Evolutionary conservation across 2,113 vertebrate species (phyloP), one percentile per base, ranked within the genome.

Genomic region (Eublepharis macularius): DNA sequence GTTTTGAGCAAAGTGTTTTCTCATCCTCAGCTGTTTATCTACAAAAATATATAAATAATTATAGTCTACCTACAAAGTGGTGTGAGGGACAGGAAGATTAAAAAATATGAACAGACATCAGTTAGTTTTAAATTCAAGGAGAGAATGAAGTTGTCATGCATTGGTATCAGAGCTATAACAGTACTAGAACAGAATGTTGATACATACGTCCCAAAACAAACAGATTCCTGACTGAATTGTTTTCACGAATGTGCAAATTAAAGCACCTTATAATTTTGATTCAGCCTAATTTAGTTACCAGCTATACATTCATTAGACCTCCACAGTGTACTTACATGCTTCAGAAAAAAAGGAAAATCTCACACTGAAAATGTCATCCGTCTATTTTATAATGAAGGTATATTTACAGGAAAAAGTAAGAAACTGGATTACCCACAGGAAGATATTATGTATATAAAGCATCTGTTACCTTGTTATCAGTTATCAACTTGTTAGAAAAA

Each of bases 291-390:
- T 60, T 9, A 6, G 51, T 4, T 14, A 1, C 21, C 2, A 75
- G 63, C 16, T 39, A 47, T 26, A 29, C 29, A 72, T 51, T 78
- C 87, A 39, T 14, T 63, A 90, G 45, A 19, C 51, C 81, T 32
- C n/a, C 85, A 74, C 69, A 75, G 21, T 14, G 66, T 49, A 4
- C 47, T 47, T 76, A 45, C n/a, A 47, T 72, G 45, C 86, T 90
- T 51, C 45, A 49, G 47, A 6, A 70, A 39, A 11, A 80, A 34
- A 34, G 6, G 89, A 82, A 0, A n/a, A n/a, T n/a, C n/a, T n/a
- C n/a, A n/a, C n/a, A n/a, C n/a, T n/a, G n/a, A n/a, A n/a, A n/a
- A n/a, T n/a, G n/a, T 0, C 4, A 82, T 21, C 47, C 4, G 0
- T 0, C 41, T 72, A 51, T 81, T 49, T 5, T 69, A 43, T 1